Percentiles rank a stretch among this genome's conserved stretches.
Evolutionary conservation across 2,888 invertebrate species (phyloP).

Genomic region (Gisinianus flammeolus): DNA sequence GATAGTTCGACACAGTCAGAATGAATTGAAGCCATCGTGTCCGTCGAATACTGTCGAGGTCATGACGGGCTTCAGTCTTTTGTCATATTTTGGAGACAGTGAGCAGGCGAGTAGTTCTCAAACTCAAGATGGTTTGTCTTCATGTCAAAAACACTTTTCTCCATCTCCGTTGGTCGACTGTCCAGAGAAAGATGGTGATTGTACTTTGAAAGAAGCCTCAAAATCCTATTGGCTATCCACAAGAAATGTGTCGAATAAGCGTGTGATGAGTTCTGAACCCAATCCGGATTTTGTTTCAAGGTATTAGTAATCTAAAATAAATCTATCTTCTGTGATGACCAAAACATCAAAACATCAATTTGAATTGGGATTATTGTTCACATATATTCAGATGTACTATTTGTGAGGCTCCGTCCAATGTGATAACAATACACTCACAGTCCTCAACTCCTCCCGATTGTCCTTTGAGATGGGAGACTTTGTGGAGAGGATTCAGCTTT

Average conservation of each 20-base stretch:
- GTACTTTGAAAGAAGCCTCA: neutral
- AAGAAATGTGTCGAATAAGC: neutral
- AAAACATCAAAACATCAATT: too few species aligned
- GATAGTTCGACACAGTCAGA: neutral
- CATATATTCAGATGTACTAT: neutral
- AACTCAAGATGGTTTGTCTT: neutral
- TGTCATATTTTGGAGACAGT: neutral
- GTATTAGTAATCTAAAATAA: too few species aligned
- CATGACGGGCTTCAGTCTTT: neutral
- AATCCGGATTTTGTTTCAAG: neutral
- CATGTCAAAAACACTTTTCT: neutral
- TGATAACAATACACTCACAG: neutral
- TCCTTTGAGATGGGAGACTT: neutral
- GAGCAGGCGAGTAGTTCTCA: neutral
- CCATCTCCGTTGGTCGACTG: slow-evolving; percentile 1
- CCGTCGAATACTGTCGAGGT: neutral
- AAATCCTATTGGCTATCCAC: neutral
- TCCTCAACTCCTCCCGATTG: neutral
- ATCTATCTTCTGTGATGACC: too few species aligned
- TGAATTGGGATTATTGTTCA: neutral
- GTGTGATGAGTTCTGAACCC: neutral
- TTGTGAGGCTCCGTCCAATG: slow-evolving; percentile 3
- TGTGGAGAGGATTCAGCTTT: slow-evolving; percentile 8
- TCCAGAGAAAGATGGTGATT: neutral
- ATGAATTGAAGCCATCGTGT: neutral